These are phyloP conservation scores for Bubo blakistoni DNA, from an alignment of 2,113 vertebrate species.

Conservation along the genomic window DNA sequence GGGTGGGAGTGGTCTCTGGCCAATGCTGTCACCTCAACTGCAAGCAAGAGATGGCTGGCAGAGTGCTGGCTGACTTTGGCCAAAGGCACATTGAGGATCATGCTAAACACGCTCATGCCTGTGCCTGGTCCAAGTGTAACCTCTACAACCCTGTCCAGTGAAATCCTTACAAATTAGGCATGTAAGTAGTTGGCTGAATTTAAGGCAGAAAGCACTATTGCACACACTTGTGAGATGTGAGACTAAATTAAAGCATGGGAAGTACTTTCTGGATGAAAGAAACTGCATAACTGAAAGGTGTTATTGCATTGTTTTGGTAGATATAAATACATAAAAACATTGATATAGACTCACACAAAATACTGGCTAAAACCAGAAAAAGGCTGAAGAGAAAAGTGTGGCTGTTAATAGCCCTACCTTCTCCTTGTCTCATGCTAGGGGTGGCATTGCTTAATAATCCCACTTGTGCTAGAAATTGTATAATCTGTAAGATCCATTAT, in stretches of 20 bases:
- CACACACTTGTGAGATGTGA: background rate
- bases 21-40: background rate
- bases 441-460: background rate
- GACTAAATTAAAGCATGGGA: background rate
- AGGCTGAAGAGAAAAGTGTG: background rate
- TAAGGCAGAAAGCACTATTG: background rate
- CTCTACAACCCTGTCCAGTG: background rate
- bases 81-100: background rate
- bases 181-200: background rate
- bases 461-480: background rate
- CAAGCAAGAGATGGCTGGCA: rapidly evolving
- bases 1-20: background rate
- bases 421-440: background rate
- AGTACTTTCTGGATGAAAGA: background rate
- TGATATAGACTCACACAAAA: background rate
- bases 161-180: background rate
- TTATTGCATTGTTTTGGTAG: background rate
- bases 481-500: background rate
- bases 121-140: background rate
- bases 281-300: background rate
- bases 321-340: background rate
- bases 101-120: rapidly evolving
- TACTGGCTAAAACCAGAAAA: background rate
- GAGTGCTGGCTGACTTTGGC: rapidly evolving
- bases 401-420: background rate